Conservation (phyloP, 2,113 vertebrate genomes). For the Cyanoliseus patagonus region DNA sequence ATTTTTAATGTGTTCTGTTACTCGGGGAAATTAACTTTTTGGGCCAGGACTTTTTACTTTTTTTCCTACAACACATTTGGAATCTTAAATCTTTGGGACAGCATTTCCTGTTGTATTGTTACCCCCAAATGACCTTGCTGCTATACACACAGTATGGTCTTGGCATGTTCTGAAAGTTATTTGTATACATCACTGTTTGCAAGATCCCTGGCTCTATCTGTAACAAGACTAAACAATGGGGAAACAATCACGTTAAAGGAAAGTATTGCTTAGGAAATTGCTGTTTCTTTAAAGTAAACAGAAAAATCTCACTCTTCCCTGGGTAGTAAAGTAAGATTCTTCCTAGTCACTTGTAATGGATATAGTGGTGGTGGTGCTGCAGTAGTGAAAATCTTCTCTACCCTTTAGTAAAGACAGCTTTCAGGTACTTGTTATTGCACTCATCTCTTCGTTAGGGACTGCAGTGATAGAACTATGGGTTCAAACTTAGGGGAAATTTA, state of each 20-base stretch:
- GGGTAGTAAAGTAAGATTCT: background rate
- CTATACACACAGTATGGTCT: background rate
- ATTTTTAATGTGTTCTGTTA: background rate
- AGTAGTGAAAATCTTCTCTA: background rate
- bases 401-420: background rate
- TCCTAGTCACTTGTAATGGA: background rate
- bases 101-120: background rate
- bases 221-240: background rate
- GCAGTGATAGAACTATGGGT: background rate
- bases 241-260: background rate
- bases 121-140: background rate
- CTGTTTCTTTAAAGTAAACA: background rate
- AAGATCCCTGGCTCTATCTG: background rate
- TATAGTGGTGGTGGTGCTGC: background rate
- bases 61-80: background rate
- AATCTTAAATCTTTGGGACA: background rate
- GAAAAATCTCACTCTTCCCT: background rate
- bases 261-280: background rate
- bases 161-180: background rate
- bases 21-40: background rate
- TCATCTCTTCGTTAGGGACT: background rate
- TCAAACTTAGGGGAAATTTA: background rate
- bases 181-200: rapidly evolving
- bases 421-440: background rate
- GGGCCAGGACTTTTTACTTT: background rate